Conservation (phyloP, 1,140 invertebrate species). For the Caenorhabditis tropicalis region DNA sequence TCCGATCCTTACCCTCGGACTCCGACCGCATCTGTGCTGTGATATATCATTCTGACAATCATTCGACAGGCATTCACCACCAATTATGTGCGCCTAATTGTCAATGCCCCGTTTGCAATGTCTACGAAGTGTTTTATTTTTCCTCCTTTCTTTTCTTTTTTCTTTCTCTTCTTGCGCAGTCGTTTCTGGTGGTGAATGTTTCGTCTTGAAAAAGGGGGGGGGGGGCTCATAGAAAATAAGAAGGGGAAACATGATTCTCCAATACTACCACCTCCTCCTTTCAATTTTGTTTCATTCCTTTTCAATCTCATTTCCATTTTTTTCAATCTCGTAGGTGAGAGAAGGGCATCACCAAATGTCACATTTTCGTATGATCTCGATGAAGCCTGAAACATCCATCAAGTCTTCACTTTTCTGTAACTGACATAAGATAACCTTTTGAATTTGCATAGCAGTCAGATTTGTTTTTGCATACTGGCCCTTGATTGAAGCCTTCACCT, state of each 20-base stretch:
- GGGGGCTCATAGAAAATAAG: conserved; percentile 18
- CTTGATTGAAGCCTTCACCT: no score
- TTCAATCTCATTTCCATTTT: background rate
- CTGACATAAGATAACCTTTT: no score
- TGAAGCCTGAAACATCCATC: no score
- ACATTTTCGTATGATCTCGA: no score
- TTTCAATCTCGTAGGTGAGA: background rate
- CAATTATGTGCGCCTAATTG: conserved; percentile 20
- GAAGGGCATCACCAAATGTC: no score
- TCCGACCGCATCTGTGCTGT: conserved; percentile 24
- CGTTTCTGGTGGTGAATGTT: background rate
- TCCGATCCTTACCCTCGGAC: background rate
- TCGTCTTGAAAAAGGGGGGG: background rate
- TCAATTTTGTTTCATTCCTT: background rate
- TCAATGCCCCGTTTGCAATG: background rate
- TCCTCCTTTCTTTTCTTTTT: background rate
- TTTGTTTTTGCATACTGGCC: no score
- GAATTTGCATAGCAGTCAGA: no score
- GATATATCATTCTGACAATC: conserved; percentile 41
- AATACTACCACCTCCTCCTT: background rate
- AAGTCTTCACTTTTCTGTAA: no score
- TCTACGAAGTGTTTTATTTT: conserved; percentile 30
- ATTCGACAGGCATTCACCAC: conserved; percentile 7
- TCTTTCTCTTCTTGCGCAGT: background rate
- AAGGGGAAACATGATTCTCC: conserved; percentile 26